A percentile compares a stretch with the other conserved stretches of the same genome.
Conservation (phyloP, 2,797 vertebrate species). For the Pantherophis vulpinus region DNA sequence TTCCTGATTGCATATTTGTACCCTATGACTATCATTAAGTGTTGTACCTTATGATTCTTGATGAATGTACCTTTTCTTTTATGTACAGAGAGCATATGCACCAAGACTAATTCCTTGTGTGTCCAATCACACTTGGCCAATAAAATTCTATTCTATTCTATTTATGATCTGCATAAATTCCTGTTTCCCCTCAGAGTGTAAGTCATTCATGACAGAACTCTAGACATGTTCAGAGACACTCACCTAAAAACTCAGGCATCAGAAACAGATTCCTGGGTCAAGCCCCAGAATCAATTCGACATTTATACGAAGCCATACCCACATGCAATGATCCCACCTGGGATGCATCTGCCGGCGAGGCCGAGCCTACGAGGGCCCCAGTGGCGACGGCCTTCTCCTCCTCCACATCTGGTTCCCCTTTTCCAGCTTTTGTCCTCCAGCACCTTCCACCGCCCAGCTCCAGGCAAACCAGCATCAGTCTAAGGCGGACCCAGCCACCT, state of each 20-base stretch:
- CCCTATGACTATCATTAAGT: no score
- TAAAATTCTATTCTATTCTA: no score
- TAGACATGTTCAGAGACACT: neutral
- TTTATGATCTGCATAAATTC: neutral
- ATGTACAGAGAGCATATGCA: no score
- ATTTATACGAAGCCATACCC: neutral
- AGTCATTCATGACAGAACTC: neutral
- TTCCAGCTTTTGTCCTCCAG: neutral
- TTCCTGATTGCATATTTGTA: no score
- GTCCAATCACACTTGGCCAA: no score
- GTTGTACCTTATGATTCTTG: no score
- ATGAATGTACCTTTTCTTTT: no score
- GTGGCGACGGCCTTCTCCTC: conserved; percentile 31
- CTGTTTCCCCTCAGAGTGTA: neutral
- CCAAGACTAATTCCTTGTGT: no score
- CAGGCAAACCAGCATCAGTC: conserved; percentile 4
- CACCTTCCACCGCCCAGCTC: conserved; percentile 1
- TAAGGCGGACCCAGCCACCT: neutral
- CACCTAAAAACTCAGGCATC: neutral
- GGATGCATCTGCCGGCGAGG: conserved; percentile 48
- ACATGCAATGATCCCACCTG: conserved; percentile 58
- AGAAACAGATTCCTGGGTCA: neutral
- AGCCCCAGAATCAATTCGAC: neutral
- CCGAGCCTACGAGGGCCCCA: neutral
- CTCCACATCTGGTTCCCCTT: conserved; percentile 15